These are phyloP conservation scores for Tenebrosternarchus preto DNA, from an alignment of 2,113 vertebrate species.

Conservation along the genomic window DNA sequence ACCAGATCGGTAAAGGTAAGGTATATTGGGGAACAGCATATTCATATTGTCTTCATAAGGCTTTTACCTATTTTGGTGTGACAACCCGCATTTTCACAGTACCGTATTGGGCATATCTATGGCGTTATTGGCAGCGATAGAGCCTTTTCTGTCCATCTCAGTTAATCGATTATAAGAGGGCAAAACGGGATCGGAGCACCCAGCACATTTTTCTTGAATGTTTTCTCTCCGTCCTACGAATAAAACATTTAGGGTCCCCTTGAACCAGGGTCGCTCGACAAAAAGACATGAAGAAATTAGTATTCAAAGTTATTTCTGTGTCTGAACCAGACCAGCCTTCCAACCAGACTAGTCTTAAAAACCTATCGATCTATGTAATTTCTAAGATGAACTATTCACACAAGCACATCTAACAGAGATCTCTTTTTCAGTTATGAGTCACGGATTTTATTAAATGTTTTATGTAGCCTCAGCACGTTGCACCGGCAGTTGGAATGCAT, in stretches of 20 bases:
- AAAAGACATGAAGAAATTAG: constrained; percentile 41
- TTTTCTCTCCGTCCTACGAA: background rate
- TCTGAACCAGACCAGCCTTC: constrained; percentile 21
- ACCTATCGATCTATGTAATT: background rate
- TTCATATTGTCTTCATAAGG: background rate
- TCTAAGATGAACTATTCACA: background rate
- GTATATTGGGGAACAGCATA: background rate
- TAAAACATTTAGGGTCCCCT: constrained; percentile 12
- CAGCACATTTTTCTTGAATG: background rate
- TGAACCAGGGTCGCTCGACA: constrained; percentile 7
- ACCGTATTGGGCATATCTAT: background rate
- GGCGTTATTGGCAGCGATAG: background rate
- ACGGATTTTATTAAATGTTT: background rate
- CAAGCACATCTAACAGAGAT: background rate
- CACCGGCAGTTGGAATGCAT: too few relatives aligned
- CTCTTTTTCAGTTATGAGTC: background rate
- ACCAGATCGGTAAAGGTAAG: constrained; percentile 2
- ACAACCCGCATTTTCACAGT: background rate
- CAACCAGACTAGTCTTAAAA: background rate
- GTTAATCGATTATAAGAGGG: too few relatives aligned
- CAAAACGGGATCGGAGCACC: too few relatives aligned
- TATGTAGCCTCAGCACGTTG: too few relatives aligned
- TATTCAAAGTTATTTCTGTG: constrained; percentile 50
- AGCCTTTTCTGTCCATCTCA: background rate
- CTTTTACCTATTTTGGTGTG: too few relatives aligned